Percentiles rank a stretch among this genome's conserved stretches.
phyloP scores from a whole-genome alignment of 2,888 invertebrate genomes.

The Tenthredo distinguenda region DNA sequence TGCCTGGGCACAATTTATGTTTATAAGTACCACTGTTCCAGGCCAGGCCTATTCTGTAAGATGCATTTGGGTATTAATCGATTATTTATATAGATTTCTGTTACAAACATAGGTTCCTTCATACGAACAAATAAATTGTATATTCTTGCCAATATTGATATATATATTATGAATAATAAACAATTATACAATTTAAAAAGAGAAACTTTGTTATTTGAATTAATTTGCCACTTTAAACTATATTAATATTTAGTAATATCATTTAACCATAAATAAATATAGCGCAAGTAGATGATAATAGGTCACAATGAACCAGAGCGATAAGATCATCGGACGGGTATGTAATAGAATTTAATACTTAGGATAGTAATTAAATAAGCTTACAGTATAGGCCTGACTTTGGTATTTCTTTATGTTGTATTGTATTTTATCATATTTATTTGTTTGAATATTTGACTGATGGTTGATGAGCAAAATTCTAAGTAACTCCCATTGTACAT shows the following conservation, averaged over 20 bases:
- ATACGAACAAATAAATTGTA: slow-evolving; percentile 69
- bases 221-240: slow-evolving; percentile 1
- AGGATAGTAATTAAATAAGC: slow-evolving; percentile 56
- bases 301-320: slow-evolving; percentile 52
- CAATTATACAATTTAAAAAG: slow-evolving; percentile 67
- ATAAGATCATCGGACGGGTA: slow-evolving; percentile 66
- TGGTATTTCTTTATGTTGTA: slow-evolving; percentile 23
- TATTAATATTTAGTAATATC: not conserved
- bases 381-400: slow-evolving; percentile 76
- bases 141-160: slow-evolving; percentile 73
- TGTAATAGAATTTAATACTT: slow-evolving; percentile 66
- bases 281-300: slow-evolving; percentile 33
- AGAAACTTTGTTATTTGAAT: slow-evolving; percentile 14
- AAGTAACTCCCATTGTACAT: slow-evolving; percentile 47
- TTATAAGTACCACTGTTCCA: slow-evolving; percentile 64
- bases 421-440: slow-evolving; percentile 35
- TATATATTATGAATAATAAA: slow-evolving; percentile 69
- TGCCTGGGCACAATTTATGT: slow-evolving; percentile 60
- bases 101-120: slow-evolving; percentile 63
- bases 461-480: slow-evolving; percentile 35
- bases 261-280: slow-evolving; percentile 1
- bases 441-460: slow-evolving; percentile 36
- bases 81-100: slow-evolving; percentile 57
- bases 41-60: slow-evolving; percentile 77
- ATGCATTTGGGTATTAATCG: slow-evolving; percentile 59